Evolutionary conservation across 1,140 invertebrate species (phyloP), one percentile per base, ranked within the genome.

Genomic region (Campodea augens): DNA sequence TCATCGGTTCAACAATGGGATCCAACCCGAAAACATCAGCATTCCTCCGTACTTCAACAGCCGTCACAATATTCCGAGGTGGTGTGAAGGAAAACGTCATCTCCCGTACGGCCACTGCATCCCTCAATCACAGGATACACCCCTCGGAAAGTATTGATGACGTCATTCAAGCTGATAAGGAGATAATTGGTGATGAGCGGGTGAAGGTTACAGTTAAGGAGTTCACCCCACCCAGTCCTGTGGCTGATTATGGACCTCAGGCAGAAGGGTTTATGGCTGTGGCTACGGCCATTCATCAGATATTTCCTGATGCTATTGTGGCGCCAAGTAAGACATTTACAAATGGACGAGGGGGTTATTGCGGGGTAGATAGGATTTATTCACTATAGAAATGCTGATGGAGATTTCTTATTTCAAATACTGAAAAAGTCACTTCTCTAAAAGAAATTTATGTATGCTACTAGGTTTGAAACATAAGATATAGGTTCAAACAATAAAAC

Each of bases 71-170:
- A 47, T 61, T 74, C 47, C 52, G 66, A 41, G 65, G 66, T 41
- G 71, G 70, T 20, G 53, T 66, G n/a, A 70, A 70, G 53, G 56
- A 54, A 7, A 74, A 74, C 58, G 65, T 73, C 2, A 53, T 74
- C n/a, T 68, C 69, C 3, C 54, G 59, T n/a, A 50, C 55, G 3
- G 71, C 69, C 10, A 57, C 51, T 37, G 71, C 70, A 19, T 53
- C 61, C 19, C 58, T 73, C 3, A 73, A 74, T 54, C 70, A 73
- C 47, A 58, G 71, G 43, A 62, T 72, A 32, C 68, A 73, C 56
- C 69, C 69, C 22, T 55, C 63, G 13, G 62, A 71, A 54, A 61
- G 61, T 24, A 50, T 68, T 5, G 49, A 63, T 48, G 60, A 71
- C 48, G 70, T 71, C 18, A 36, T 73, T 25, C 60, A 65, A 27